Conservation (phyloP, 2,888 invertebrate genomes). For the Phania funesta region DNA sequence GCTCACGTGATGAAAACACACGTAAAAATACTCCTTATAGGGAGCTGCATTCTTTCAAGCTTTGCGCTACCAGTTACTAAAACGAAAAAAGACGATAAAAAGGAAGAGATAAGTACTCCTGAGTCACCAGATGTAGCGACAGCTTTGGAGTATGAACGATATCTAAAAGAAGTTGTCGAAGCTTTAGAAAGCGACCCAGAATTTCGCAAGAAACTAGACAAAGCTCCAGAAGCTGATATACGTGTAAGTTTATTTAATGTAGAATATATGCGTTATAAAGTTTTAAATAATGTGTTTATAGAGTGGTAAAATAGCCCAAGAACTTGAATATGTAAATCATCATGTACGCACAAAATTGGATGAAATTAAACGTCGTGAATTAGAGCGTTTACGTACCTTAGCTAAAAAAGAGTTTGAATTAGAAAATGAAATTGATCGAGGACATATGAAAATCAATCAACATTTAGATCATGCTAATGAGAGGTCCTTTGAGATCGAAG, state of each 20-base stretch:
- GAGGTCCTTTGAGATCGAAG: constrained; percentile 96
- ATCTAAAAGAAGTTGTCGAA: constrained; percentile 93
- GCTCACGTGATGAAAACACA: constrained; percentile 36
- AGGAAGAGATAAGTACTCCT: constrained; percentile 76
- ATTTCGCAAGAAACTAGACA: constrained; percentile 89
- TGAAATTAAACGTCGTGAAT: constrained; percentile 94
- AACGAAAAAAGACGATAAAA: constrained; percentile 80
- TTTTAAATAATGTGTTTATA: constrained; percentile 76
- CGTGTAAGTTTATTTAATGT: constrained; percentile 82
- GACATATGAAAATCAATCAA: constrained; percentile 83
- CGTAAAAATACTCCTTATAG: constrained; percentile 52
- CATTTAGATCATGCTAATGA: constrained; percentile 95
- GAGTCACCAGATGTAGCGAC: constrained; percentile 75
- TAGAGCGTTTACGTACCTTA: constrained; percentile 89
- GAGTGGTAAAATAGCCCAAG: constrained; percentile 95
- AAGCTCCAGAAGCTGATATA: constrained; percentile 91
- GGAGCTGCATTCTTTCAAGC: constrained; percentile 59
- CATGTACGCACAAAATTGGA: constrained; percentile 92
- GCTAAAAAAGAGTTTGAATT: constrained; percentile 85
- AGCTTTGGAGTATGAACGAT: constrained; percentile 86
- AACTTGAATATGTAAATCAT: constrained; percentile 93
- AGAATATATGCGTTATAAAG: neutral
- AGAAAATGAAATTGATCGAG: constrained; percentile 84
- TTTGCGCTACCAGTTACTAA: constrained; percentile 82
- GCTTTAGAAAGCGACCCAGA: constrained; percentile 93